phyloP scores from a whole-genome alignment of 2,797 vertebrate genomes.

The Graptemys geographica region DNA sequence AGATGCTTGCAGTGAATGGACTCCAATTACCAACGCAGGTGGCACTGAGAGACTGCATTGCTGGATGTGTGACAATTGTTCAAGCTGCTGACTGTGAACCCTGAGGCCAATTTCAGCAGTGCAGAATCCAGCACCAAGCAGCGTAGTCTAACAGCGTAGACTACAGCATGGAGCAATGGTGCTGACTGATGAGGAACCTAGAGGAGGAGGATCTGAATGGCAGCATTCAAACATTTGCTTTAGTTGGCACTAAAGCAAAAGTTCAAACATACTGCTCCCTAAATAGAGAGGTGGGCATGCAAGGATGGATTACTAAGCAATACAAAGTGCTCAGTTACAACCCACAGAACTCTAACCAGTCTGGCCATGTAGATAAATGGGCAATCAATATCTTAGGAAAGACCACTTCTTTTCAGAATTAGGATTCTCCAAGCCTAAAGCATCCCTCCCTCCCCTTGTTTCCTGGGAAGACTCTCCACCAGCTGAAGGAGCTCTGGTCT shows the following conservation, averaged over 20 bases:
- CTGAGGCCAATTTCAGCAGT: neutral
- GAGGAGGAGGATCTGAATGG: neutral
- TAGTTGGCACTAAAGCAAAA: neutral
- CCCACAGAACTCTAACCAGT: neutral
- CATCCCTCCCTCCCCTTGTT: neutral
- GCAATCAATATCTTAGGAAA: neutral
- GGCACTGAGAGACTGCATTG: neutral
- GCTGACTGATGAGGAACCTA: neutral
- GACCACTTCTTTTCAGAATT: neutral
- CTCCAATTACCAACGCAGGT: neutral
- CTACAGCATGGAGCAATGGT: fast-evolving
- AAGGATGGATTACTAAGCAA: neutral
- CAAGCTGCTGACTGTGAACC: neutral
- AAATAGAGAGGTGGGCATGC: neutral
- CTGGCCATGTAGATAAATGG: neutral
- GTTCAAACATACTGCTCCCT: neutral
- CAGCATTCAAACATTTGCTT: neutral
- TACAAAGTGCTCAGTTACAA: neutral
- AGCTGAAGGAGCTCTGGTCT: neutral
- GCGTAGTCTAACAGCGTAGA: neutral
- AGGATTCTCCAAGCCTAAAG: neutral
- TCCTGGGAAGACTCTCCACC: neutral
- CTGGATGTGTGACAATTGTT: neutral
- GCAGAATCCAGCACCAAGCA: neutral
- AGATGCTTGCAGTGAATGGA: slow-evolving; percentile 10